Base-by-base conservation (phyloP, 2,888 invertebrate genomes). In the Clostera curtula region DNA sequence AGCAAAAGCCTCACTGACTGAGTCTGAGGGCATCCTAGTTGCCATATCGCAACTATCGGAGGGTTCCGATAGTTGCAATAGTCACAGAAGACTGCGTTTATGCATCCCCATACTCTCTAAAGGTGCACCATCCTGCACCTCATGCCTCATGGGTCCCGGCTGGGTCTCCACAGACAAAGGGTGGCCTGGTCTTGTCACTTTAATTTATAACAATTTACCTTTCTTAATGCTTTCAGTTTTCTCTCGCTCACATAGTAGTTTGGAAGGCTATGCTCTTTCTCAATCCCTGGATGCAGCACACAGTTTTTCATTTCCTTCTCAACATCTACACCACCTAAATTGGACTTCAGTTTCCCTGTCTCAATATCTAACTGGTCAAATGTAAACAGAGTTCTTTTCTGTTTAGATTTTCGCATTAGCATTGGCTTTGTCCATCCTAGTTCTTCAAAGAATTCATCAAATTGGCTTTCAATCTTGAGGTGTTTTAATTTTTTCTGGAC, bases 261-360 rank as follows among this genome's bases (percentile, higher is more conserved):
- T 2, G 90, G 89, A 5, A 91, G 70, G 2, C 70, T 45, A 32
- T 87, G 84, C 24, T 88, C 68, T 46, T 88, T 85, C 49, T 92
- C 92, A 48, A 91, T 86, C 1, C 89, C 90, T 1, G 89, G 86
- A 24, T 85, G 84, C 31, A 92, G 60, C 2, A 84, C 77, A 20
- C 89, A 88, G 36, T 88, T 90, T 45, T 87, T 66, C 69, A 92
- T 76, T 34, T 89, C 68, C 39, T 89, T 82, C 3, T 87, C 86
- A 19, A 85, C 63, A 48, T 87, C 73, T 2, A 80, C 70, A 3
- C 56, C 51, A 2, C 85, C 75, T 3, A 77, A 47, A 4, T 70
- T 66, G 0, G 85, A 72, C 27, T 82, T 71, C 2, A 84, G 49
- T 36, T 75, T 74, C 5, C 83, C 77, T 1, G 75, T 74, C 16